phyloP scores from a whole-genome alignment of 2,113 vertebrate genomes.

The Panthera tigris region DNA sequence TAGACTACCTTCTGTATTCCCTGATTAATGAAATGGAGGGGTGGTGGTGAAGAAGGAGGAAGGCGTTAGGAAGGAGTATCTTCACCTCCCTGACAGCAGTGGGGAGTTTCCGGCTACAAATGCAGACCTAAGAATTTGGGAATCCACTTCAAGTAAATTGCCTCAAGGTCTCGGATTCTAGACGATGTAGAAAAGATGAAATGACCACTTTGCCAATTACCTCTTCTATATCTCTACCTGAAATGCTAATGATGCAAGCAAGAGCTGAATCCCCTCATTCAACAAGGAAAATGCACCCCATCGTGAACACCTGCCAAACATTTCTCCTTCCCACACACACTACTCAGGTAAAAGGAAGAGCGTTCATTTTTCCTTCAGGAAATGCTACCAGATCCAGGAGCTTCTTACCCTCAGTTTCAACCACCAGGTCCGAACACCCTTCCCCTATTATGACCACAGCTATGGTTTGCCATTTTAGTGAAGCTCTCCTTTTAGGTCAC shows the following conservation, averaged over 20 bases:
- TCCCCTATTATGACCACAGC: background rate
- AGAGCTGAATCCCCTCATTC: background rate
- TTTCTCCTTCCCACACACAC: background rate
- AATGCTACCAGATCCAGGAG: background rate
- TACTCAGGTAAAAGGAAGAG: background rate
- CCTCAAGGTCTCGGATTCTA: slow-evolving; percentile 18
- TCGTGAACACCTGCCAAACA: background rate
- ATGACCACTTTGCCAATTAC: background rate
- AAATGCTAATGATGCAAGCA: background rate
- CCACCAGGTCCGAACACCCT: background rate
- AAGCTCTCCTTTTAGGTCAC: background rate
- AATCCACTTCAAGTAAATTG: background rate
- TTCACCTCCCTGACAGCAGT: background rate
- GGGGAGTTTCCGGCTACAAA: background rate
- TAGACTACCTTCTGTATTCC: background rate
- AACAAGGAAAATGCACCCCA: background rate
- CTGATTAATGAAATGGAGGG: slow-evolving; percentile 27
- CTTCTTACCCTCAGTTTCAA: background rate
- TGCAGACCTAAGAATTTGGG: background rate
- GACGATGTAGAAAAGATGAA: background rate
- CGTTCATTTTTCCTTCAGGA: background rate
- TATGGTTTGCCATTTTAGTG: background rate
- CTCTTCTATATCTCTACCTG: background rate
- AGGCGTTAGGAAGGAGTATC: background rate
- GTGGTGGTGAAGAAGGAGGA: background rate